Conservation (phyloP, 1,140 invertebrate species). For the Caenorhabditis brenneri region DNA sequence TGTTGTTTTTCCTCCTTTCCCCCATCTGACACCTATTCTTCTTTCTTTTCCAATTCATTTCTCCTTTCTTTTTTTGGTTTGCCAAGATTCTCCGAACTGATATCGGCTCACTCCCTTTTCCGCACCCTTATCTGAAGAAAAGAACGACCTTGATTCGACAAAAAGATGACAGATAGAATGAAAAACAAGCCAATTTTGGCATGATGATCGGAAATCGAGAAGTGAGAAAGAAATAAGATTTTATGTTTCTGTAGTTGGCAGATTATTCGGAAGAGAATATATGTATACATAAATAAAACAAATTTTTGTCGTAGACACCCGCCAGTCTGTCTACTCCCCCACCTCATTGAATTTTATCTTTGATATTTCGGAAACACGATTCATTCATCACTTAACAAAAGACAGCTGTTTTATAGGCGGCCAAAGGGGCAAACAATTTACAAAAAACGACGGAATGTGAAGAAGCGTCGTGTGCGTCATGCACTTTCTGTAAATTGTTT, state of each 20-base stretch:
- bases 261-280: too few species aligned
- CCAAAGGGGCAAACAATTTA: conserved; percentile 11
- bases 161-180: background rate
- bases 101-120: background rate
- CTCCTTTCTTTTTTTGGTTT: background rate
- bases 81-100: conserved; percentile 8
- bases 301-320: background rate
- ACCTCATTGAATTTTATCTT: background rate
- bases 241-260: background rate
- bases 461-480: conserved; percentile 26
- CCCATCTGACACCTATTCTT: background rate
- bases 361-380: background rate
- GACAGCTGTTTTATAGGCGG: conserved; percentile 34
- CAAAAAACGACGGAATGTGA: background rate
- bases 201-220: conserved; percentile 19
- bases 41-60: background rate
- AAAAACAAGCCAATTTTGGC: background rate
- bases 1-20: background rate
- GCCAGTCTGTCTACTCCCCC: background rate
- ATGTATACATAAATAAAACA: too few species aligned
- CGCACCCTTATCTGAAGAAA: background rate
- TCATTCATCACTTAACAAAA: background rate
- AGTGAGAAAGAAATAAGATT: background rate
- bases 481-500: conserved; percentile 32
- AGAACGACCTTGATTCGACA: background rate